These are phyloP conservation scores for Bombus pyrosoma DNA, from an alignment of 1,140 invertebrate genomes.

Conservation along the genomic window DNA sequence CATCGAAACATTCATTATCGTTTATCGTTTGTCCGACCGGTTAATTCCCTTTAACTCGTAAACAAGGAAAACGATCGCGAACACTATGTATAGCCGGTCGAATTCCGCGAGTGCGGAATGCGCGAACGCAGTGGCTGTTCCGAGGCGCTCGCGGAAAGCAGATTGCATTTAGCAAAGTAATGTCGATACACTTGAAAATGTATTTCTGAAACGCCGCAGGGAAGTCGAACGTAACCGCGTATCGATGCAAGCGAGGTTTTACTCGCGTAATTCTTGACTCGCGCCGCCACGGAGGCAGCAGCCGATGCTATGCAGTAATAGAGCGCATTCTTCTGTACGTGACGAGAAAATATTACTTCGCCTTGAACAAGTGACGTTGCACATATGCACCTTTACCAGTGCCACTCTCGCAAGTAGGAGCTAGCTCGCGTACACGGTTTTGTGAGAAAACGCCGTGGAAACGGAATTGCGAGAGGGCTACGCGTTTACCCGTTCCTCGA, in stretches of 20 bases:
- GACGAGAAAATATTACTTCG: slow-evolving; percentile 68
- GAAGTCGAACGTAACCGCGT: neutral
- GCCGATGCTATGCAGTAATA: neutral
- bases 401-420: no score
- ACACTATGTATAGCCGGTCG: neutral
- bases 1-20: neutral
- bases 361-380: slow-evolving; percentile 43
- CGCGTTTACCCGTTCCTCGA: slow-evolving; percentile 7
- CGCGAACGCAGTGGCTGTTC: neutral
- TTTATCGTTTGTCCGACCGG: neutral
- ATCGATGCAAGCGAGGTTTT: neutral
- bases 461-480: slow-evolving; percentile 14
- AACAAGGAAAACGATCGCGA: neutral
- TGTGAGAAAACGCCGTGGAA: neutral
- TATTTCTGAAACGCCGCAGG: slow-evolving; percentile 26
- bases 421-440: slow-evolving; percentile 17
- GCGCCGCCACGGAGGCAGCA: neutral
- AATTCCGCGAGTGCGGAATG: slow-evolving; percentile 20
- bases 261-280: slow-evolving; percentile 17
- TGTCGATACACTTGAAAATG: slow-evolving; percentile 31
- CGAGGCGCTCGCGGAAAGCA: neutral
- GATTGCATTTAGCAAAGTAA: slow-evolving; percentile 13
- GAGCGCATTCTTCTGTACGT: slow-evolving; percentile 52
- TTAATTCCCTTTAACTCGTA: neutral
- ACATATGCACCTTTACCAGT: neutral